Conservation (phyloP, 2,797 vertebrate species). For the Rhabdomys pumilio region DNA sequence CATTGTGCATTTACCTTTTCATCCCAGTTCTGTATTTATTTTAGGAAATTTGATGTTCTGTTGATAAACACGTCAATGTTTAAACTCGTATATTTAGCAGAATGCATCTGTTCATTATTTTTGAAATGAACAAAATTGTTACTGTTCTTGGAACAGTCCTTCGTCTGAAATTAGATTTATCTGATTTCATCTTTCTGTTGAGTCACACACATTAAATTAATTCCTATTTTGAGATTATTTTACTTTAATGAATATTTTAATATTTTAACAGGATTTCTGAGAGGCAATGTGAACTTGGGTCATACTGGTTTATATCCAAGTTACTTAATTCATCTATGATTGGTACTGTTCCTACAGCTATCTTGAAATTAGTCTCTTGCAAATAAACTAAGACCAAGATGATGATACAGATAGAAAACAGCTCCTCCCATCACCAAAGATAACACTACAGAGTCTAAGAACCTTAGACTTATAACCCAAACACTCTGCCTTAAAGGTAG, state of each 20-base stretch:
- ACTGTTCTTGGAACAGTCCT: not conserved
- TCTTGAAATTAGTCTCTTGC: not conserved
- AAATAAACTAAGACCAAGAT: not conserved
- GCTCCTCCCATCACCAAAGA: not conserved
- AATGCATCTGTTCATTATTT: not conserved
- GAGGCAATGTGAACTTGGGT: accelerated
- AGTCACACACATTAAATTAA: not conserved
- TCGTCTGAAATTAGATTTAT: not conserved
- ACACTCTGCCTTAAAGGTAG: not conserved
- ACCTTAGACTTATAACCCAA: not conserved
- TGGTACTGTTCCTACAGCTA: not conserved
- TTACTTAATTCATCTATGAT: not conserved
- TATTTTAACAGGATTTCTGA: not conserved
- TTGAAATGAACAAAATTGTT: not conserved
- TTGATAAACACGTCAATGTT: not conserved
- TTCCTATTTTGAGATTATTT: not conserved
- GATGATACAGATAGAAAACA: not conserved
- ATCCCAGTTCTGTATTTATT: not conserved
- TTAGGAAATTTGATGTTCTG: not conserved
- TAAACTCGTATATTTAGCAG: not conserved
- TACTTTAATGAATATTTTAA: not conserved
- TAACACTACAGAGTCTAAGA: not conserved
- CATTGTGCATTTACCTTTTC: not conserved
- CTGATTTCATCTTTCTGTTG: not conserved
- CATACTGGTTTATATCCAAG: not conserved